Base-by-base conservation (phyloP, 2,797 vertebrate genomes). In the Buphagus erythrorhynchus region DNA sequence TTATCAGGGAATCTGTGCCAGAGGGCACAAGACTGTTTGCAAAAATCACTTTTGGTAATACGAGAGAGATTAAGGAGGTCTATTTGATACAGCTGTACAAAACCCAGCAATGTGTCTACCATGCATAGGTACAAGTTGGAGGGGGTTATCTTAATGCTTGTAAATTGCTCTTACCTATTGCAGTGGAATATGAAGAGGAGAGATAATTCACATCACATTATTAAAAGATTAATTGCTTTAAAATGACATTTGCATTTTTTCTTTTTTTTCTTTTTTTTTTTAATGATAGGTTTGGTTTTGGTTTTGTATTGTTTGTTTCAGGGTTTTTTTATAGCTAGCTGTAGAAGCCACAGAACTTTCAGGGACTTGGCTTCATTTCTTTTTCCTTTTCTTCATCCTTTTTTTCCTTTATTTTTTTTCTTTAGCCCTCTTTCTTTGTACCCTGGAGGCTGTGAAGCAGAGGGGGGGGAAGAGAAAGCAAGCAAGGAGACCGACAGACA, bases 401-500 rank as follows among this genome's bases (percentile, higher is more conserved):
- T 38, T 67, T 58, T 26, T 4, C 8, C 24, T 7, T 49, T 29
- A 5, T 40, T 62, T 54, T 63, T 59, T 86, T 88, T 63, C 65
- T 76, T 61, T 20, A 85, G 36, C 80, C 57, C n/a, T 74, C 63
- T 94, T 57, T 76, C 45, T 94, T 85, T 96, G 95, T 98, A 98
- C 97, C 97, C 97, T 97, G 94, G 92, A 97, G 98, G 96, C 97
- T 96, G 72, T 88, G 91, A 91, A 96, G 82, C 6, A 3, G 62
- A 33, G 20, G 76, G 90, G 90, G 91, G 93, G 57, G 22, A 93
- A 88, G 88, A 97, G 91, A 90, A 81, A 96, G 95, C 85, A 89
- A 38, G 88, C 93, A 78, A 98, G 94, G 97, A 98, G 97, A 97
- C 97, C 49, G 86, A 96, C 98, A 98, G 98, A 99, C 98, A 98